phyloP scores from a whole-genome alignment of 2,888 invertebrate genomes.

The Drosophila affinis region DNA sequence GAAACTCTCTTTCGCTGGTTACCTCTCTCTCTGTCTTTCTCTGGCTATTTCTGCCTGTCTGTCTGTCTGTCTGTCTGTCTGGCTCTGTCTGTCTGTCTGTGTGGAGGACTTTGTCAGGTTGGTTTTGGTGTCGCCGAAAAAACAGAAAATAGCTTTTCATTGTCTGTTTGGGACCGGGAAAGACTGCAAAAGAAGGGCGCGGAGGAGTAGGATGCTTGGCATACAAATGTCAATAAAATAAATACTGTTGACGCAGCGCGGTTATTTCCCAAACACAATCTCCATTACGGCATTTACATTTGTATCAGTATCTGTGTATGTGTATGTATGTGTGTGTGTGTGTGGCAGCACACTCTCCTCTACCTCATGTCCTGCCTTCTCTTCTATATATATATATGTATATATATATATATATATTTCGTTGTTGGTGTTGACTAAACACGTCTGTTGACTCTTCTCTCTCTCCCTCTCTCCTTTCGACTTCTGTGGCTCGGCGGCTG shows the following conservation, averaged over 20 bases:
- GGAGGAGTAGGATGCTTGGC: slow-evolving; percentile 33
- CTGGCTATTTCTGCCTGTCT: neutral
- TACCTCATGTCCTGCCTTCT: neutral
- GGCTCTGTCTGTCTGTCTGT: slow-evolving; percentile 17
- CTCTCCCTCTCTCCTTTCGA: neutral
- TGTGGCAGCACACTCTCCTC: slow-evolving; percentile 12
- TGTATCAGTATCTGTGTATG: slow-evolving; percentile 35
- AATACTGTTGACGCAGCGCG: slow-evolving; percentile 79
- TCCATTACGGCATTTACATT: slow-evolving; percentile 75
- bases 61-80: neutral
- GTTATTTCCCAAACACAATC: slow-evolving; percentile 75
- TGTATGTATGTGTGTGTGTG: slow-evolving; percentile 19
- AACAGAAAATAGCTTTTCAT: slow-evolving; percentile 73
- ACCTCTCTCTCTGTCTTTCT: neutral
- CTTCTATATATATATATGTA: slow-evolving; percentile 13
- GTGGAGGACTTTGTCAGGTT: slow-evolving; percentile 51
- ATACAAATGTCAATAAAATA: slow-evolving; percentile 76
- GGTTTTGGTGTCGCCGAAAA: slow-evolving; percentile 57
- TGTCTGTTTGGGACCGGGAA: slow-evolving; percentile 43
- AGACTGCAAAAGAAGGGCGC: neutral
- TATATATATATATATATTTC: slow-evolving; percentile 9
- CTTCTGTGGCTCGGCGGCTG: neutral
- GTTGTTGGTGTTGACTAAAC: slow-evolving; percentile 53
- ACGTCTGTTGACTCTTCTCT: slow-evolving; percentile 56
- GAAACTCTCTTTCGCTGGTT: slow-evolving; percentile 29